These are phyloP conservation scores for Lepilemur ruficaudatus DNA, from an alignment of 2,797 vertebrate species.

Conservation along the genomic window DNA sequence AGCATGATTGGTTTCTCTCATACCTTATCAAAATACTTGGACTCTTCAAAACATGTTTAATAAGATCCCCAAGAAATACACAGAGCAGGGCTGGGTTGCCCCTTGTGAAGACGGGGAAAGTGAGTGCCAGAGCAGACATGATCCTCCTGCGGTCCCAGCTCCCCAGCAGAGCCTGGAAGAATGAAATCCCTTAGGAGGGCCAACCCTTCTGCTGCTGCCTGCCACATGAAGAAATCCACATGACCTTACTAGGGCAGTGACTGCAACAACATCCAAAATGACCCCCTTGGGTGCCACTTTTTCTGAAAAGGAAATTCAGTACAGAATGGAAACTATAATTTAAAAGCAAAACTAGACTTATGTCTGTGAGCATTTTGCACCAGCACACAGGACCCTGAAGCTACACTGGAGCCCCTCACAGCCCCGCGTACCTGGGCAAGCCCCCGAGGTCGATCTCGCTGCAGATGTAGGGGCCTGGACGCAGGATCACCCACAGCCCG, in stretches of 20 bases:
- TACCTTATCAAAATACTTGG: background rate
- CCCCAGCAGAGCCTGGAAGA: background rate
- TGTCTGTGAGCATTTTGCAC: background rate
- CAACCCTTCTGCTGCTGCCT: background rate
- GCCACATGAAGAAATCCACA: rapidly evolving
- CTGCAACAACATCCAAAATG: background rate
- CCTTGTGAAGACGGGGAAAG: background rate
- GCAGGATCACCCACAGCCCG: constrained; percentile 95
- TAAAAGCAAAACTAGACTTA: background rate
- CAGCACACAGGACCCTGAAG: background rate
- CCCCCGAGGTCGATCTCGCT: constrained; percentile 88
- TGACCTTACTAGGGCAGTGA: background rate
- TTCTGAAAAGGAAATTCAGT: background rate
- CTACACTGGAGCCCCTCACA: background rate
- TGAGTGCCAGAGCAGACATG: background rate
- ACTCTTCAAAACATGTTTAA: background rate
- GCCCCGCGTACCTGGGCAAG: constrained; percentile 91
- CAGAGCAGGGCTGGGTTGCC: background rate
- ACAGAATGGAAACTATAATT: background rate
- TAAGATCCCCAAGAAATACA: background rate
- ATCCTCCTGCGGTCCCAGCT: background rate
- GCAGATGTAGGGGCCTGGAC: constrained; percentile 92
- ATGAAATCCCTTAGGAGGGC: background rate
- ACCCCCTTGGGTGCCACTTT: background rate
- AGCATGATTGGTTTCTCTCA: background rate